Conservation (phyloP, 2,888 invertebrate genomes). For the Scrobipalpa atriplicella region DNA sequence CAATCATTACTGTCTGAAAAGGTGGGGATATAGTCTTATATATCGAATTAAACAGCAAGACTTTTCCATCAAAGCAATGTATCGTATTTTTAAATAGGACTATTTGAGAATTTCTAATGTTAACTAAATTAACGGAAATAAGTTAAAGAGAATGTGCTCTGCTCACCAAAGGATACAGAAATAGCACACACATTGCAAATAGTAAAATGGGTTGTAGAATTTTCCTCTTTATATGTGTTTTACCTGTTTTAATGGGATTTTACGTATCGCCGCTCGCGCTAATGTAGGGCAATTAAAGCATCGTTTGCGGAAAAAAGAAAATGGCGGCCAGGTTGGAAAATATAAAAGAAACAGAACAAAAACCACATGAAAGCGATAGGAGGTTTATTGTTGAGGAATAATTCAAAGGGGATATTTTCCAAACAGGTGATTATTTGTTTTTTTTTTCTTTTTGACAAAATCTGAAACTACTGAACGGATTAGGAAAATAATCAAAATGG, state of each 20-base stretch:
- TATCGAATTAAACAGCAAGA: background rate
- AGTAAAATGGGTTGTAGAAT: background rate
- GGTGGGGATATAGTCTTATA: background rate
- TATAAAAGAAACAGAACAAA: background rate
- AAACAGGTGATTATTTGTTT: background rate
- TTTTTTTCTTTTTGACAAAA: too few species aligned
- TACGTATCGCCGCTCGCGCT: slow-evolving; percentile 3
- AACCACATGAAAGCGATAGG: background rate
- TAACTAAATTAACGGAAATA: background rate
- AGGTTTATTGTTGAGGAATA: background rate
- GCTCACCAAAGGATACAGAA: background rate
- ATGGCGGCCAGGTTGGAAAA: background rate
- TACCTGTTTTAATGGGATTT: background rate
- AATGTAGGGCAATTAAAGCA: slow-evolving; percentile 12
- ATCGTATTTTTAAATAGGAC: too few species aligned
- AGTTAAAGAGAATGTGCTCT: too few species aligned
- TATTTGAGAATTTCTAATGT: background rate
- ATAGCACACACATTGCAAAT: background rate
- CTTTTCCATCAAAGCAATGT: background rate
- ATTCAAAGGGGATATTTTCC: background rate
- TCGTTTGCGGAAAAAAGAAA: slow-evolving; percentile 10
- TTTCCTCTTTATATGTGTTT: background rate
- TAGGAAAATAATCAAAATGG: too few species aligned
- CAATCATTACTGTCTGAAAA: background rate
- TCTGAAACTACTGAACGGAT: too few species aligned